A percentile compares a stretch with the other conserved stretches of the same genome.
Evolutionary conservation across 35 echinoderm and acorn worm species (phyloP).

Genomic region (Ptychodera flava): DNA sequence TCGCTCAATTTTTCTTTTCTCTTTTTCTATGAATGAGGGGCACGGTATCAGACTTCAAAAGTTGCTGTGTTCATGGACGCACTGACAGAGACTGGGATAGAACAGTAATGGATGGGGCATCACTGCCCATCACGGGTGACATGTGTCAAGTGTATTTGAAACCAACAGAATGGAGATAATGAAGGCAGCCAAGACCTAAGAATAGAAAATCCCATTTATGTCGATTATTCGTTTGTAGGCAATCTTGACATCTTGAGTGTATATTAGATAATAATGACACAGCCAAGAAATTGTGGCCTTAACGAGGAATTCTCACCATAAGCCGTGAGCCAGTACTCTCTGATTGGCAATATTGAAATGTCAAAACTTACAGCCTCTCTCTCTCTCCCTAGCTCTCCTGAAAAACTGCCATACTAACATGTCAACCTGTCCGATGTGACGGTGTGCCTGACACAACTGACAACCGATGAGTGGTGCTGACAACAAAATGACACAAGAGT

Average conservation of each 20-base stretch:
- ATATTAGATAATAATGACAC: background rate
- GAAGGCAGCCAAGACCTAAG: background rate
- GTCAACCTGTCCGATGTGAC: too few species aligned
- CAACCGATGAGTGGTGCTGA: background rate
- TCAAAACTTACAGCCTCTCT: background rate
- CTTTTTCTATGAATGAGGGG: too few species aligned
- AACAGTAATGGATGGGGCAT: background rate
- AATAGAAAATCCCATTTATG: background rate
- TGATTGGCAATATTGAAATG: background rate
- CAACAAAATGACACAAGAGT: background rate
- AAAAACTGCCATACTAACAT: too few species aligned
- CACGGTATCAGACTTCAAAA: too few species aligned
- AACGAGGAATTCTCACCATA: background rate
- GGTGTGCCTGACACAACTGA: background rate
- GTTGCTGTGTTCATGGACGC: too few species aligned
- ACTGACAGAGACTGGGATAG: too few species aligned
- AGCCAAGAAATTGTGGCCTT: background rate
- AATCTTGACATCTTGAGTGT: background rate
- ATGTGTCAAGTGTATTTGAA: too few species aligned
- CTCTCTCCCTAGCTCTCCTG: too few species aligned
- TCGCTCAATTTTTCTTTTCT: too few species aligned
- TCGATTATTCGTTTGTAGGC: background rate
- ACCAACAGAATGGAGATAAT: background rate
- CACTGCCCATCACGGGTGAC: background rate
- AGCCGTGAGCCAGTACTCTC: too few species aligned